Conservation (phyloP, 2,888 invertebrate species). For the Plebejus argus region DNA sequence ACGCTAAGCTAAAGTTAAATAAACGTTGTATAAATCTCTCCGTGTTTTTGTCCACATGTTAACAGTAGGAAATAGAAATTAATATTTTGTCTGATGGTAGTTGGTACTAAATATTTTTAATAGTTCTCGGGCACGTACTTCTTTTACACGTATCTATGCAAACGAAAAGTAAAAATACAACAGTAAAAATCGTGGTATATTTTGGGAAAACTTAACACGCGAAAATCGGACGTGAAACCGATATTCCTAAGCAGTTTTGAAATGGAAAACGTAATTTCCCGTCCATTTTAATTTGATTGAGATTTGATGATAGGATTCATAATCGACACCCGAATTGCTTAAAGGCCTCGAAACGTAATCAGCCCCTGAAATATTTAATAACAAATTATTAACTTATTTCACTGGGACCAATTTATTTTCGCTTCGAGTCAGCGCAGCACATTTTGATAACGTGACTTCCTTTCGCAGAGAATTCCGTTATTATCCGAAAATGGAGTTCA, state of each 20-base stretch:
- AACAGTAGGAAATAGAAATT: no score
- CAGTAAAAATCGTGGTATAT: background rate
- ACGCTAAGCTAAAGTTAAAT: no score
- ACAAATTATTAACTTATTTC: constrained; percentile 15
- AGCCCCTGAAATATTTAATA: constrained; percentile 5
- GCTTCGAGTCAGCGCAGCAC: background rate
- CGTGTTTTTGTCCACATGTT: no score
- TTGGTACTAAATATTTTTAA: no score
- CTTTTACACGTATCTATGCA: no score
- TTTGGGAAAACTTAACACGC: background rate
- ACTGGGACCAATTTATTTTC: background rate
- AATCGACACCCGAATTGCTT: background rate
- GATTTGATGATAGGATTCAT: constrained; percentile 15
- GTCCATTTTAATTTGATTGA: constrained; percentile 8
- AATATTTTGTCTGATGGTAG: no score
- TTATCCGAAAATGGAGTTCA: background rate
- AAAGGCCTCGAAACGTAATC: background rate
- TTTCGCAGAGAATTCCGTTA: background rate
- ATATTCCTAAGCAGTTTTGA: constrained; percentile 13
- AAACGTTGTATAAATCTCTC: no score
- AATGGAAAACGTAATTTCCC: constrained; percentile 16
- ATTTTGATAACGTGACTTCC: constrained; percentile 11
- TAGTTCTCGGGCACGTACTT: no score
- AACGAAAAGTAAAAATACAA: background rate
- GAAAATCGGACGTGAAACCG: background rate